Evolutionary conservation across 1,140 invertebrate species (phyloP).

Genomic region (Cotesia typhae): DNA sequence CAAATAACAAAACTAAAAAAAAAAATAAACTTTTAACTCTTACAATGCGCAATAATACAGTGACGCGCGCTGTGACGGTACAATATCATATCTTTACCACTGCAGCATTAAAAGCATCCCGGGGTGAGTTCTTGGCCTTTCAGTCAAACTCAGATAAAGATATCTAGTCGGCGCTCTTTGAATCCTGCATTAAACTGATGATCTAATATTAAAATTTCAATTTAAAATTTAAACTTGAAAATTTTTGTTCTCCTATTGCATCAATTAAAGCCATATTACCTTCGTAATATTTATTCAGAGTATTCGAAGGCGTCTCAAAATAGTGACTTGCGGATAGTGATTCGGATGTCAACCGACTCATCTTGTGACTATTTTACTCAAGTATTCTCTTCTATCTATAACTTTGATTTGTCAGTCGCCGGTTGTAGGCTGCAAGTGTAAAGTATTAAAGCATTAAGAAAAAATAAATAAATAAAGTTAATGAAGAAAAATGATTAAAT

Average conservation of each 20-base stretch:
- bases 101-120: constrained; percentile 31
- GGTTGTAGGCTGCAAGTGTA: background rate
- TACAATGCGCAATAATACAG: constrained; percentile 55
- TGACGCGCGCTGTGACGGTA: constrained; percentile 39
- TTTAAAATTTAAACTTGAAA: no score
- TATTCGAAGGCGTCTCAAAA: background rate
- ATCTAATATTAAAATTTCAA: no score
- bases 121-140: constrained; percentile 41
- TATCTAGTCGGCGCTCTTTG: constrained; percentile 52
- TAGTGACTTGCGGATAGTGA: background rate
- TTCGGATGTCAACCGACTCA: no score
- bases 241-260: no score
- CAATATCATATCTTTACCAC: constrained; percentile 29
- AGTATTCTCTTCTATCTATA: background rate
- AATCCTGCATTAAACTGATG: constrained; percentile 32
- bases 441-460: background rate
- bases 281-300: background rate
- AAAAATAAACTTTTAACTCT: background rate
- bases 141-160: constrained; percentile 41
- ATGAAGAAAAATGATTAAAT: constrained; percentile 21
- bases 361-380: no score
- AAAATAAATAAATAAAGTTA: constrained; percentile 20
- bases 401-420: constrained; percentile 19
- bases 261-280: no score
- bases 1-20: no score